Evolutionary conservation across 2,888 invertebrate genomes (phyloP), one percentile per base, ranked within the genome.

Genomic region (Acanthosoma haemorrhoidale): DNA sequence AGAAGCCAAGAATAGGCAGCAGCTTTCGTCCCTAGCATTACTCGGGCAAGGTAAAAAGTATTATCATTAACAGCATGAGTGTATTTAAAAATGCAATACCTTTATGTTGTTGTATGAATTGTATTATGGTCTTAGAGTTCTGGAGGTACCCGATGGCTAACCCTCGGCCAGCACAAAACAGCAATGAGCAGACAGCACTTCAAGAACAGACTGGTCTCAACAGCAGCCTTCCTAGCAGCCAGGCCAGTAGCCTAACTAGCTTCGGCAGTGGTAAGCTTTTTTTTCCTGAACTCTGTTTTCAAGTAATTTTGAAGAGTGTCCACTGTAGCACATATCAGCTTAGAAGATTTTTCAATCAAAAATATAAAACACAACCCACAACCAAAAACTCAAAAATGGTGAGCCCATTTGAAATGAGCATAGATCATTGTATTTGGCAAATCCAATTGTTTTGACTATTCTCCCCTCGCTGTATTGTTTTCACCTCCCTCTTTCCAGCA

Each of bases 1-100:
- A 67, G 91, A 93, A 75, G 94, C 94, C 61, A 91, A 89, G 79
- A 92, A 93, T 78, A 87, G 94, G 43, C 93, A 94, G 79, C 93
- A 95, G 79, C 85, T 97, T 60, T 90, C 92, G 61, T 94, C 95
- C 1, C 82, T 96, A 68, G 94, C 96, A 6, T 84, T 96, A 73
- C 83, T 97, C 61, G 96, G 96, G 32, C 92, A 92, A 80, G 80
- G 80, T 79, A 69, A 34, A 51, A 11, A 60, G 13, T 32, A 31
- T 38, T 31, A 68, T 15, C 39, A 9, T 34, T 70, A 13, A 16
- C 1, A 34, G 18, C 1, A 2, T 34, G 15, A 29, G 13, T 5
- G n/a, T 31, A 25, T 16, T 34, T n/a, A 6, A 4, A 41, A 41
- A 15, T n/a, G 29, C 13, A 15, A 51, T 39, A 16, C 16, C 4